Percentiles rank a stretch among this genome's conserved stretches.
These are phyloP conservation scores for Triplophysa dalaica DNA, from an alignment of 2,113 vertebrate species.

Conservation along the genomic window DNA sequence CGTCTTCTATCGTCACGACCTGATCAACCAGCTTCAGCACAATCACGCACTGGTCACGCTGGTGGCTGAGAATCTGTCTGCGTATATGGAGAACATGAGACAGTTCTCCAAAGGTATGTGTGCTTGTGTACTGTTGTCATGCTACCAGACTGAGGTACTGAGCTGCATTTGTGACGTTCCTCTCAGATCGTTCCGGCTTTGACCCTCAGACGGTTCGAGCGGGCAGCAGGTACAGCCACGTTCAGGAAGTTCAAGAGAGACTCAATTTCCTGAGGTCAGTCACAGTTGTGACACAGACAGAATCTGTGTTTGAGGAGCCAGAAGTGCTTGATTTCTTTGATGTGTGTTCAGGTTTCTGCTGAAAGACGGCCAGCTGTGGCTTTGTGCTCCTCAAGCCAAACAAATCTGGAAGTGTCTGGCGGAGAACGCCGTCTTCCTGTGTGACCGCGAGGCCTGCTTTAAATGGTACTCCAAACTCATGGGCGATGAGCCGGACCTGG, in stretches of 20 bases:
- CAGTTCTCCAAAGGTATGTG: conserved; percentile 89
- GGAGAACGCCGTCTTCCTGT: conserved; percentile 97
- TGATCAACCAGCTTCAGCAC: conserved; percentile 99
- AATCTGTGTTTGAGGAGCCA: no score
- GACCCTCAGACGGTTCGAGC: conserved; percentile 95
- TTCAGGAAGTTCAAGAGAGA: conserved; percentile 97
- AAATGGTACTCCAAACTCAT: conserved; percentile 99
- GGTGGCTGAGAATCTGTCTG: conserved; percentile 96
- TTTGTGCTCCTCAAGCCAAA: conserved; percentile 97
- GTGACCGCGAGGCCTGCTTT: conserved; percentile 98
- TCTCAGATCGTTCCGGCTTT: conserved; percentile 88
- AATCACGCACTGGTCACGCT: conserved; percentile 96
- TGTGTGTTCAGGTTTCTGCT: conserved; percentile 84
- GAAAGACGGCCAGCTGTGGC: conserved; percentile 97
- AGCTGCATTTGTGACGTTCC: neutral
- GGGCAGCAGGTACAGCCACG: conserved; percentile 95
- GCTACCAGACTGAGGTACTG: no score
- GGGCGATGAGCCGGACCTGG: conserved; percentile 97
- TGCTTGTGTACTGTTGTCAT: no score
- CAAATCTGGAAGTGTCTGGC: conserved; percentile 99
- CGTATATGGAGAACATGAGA: conserved; percentile 98
- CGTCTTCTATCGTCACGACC: conserved; percentile 96
- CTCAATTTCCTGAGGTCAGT: conserved; percentile 94
- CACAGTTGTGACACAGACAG: neutral
- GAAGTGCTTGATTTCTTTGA: no score